Conservation (phyloP, 2,797 vertebrate species). For the Platyrinchus mystaceus region DNA sequence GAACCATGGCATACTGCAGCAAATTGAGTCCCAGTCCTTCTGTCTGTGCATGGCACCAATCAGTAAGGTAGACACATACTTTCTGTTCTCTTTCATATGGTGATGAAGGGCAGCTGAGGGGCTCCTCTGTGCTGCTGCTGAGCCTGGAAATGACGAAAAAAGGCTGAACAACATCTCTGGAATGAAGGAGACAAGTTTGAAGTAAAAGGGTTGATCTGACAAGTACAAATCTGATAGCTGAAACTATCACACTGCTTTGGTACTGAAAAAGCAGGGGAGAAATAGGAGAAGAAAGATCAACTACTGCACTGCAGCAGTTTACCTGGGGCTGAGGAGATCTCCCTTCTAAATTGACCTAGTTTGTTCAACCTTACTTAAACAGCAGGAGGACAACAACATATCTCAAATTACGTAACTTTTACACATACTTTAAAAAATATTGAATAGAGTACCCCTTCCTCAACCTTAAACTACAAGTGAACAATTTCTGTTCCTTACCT, state of each 20-base stretch:
- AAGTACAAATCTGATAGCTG: constrained; percentile 51
- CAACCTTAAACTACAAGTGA: background rate
- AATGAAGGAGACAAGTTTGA: constrained; percentile 33
- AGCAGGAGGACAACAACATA: background rate
- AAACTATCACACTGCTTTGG: background rate
- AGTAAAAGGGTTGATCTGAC: constrained; percentile 50
- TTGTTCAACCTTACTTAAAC: background rate
- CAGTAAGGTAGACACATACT: background rate
- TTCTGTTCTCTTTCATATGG: constrained; percentile 52
- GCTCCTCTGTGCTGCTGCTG: background rate
- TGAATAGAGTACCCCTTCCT: background rate
- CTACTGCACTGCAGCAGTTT: background rate
- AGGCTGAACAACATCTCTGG: background rate
- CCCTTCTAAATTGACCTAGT: background rate
- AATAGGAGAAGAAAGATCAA: background rate
- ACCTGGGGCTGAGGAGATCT: background rate
- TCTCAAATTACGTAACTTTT: background rate
- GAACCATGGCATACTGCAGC: background rate
- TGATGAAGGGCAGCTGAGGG: constrained; percentile 49
- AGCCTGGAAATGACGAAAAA: constrained; percentile 12
- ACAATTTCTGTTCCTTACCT: background rate
- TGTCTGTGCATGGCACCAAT: background rate
- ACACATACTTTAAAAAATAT: background rate
- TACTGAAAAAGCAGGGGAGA: background rate
- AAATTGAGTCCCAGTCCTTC: background rate